Evolutionary conservation across 2,113 vertebrate species (phyloP).

Genomic region (Boulengeromyrus knoepffleri): DNA sequence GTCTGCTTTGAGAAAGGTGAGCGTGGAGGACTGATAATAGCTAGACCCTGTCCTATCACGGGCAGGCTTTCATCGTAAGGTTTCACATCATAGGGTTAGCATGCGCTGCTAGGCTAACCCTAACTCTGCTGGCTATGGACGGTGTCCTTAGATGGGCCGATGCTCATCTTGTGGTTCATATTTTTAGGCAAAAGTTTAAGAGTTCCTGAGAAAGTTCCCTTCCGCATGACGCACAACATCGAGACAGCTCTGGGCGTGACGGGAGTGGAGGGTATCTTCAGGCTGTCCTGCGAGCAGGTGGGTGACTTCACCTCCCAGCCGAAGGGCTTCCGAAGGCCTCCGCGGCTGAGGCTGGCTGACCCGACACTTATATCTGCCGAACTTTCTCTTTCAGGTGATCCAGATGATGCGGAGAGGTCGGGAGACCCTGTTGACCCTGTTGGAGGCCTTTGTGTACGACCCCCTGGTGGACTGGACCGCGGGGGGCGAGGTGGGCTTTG

Average conservation of each 20-base stretch:
- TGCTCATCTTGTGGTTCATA: not conserved
- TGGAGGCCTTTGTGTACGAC: constrained; percentile 97
- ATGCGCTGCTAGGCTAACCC: not conserved
- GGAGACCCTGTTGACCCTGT: constrained; percentile 86
- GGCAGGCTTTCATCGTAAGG: not conserved
- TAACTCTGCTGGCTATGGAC: not conserved
- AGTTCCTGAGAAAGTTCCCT: constrained; percentile 95
- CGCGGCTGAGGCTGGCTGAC: not conserved
- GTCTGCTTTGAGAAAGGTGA: constrained; percentile 98
- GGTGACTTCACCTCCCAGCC: not conserved
- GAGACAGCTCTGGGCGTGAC: constrained; percentile 91
- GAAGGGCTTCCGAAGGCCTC: too few species aligned
- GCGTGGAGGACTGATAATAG: not conserved
- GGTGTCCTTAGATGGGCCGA: not conserved
- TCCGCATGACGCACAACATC: constrained; percentile 98
- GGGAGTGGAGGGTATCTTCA: constrained; percentile 94
- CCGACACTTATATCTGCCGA: not conserved
- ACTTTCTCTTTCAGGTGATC: constrained; percentile 64
- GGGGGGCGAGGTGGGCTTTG: constrained; percentile 91
- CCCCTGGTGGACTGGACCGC: constrained; percentile 98
- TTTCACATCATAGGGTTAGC: constrained; percentile 58
- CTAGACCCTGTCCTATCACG: not conserved
- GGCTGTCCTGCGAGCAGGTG: constrained; percentile 96
- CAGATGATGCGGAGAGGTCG: constrained; percentile 95
- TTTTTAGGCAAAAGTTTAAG: constrained; percentile 86